A percentile compares a stretch with the other conserved stretches of the same genome.
phyloP scores from a whole-genome alignment of 2,797 vertebrate species.

The Ctenopoma multispine region DNA sequence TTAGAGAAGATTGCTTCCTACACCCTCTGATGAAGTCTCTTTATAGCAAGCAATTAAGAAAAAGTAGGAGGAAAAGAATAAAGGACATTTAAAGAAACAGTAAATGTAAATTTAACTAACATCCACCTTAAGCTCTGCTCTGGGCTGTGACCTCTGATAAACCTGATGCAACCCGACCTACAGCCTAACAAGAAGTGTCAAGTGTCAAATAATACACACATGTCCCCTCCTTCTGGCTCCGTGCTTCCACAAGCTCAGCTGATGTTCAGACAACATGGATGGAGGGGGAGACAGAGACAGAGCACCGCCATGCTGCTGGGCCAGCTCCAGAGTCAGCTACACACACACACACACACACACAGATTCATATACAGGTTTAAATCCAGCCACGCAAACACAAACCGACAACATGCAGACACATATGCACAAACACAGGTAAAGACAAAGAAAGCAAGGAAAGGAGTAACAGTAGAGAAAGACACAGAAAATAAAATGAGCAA shows the following conservation, averaged over 20 bases:
- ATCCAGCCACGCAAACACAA: conserved; percentile 11
- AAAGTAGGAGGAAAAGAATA: background rate
- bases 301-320: conserved; percentile 76
- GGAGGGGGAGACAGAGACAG: conserved; percentile 78
- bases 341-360: conserved; percentile 29
- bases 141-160: conserved; percentile 20
- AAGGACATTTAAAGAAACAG: background rate
- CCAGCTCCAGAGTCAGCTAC: conserved; percentile 77
- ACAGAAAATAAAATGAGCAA: conserved; percentile 18
- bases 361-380: conserved; percentile 11
- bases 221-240: conserved; percentile 70
- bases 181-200: conserved; percentile 40
- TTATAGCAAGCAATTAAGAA: background rate
- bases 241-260: conserved; percentile 82
- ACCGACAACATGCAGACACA: conserved; percentile 15
- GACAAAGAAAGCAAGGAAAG: conserved; percentile 30
- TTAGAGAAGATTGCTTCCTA: background rate
- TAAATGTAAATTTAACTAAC: background rate
- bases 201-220: conserved; percentile 68
- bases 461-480: conserved; percentile 31
- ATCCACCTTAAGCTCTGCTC: background rate
- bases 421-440: conserved; percentile 11
- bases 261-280: conserved; percentile 81
- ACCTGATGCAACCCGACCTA: conserved; percentile 1
- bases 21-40: background rate